A percentile compares a stretch with the other conserved stretches of the same genome.
Conservation (phyloP, 2,888 invertebrate species). For the Drosophila borborema region DNA sequence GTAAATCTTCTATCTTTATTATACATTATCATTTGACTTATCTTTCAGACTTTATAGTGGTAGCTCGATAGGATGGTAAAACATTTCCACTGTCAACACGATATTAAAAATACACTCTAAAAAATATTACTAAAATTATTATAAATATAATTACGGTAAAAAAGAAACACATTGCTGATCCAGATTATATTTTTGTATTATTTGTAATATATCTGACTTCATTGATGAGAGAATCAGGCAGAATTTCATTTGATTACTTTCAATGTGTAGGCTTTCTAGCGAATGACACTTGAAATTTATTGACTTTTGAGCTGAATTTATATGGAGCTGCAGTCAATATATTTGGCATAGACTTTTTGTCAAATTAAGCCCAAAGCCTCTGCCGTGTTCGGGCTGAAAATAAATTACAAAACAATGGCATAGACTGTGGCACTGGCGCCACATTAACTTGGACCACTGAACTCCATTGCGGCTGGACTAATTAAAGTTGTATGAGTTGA, state of each 20-base stretch:
- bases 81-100: not conserved
- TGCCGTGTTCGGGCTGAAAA: slow-evolving; percentile 11
- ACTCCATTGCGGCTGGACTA: slow-evolving; percentile 24
- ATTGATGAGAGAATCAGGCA: not conserved
- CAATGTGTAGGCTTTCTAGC: not conserved
- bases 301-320: not conserved
- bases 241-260: not conserved
- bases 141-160: no score
- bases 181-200: no score
- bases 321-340: slow-evolving; percentile 3
- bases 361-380: slow-evolving; percentile 8
- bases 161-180: no score
- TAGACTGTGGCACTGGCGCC: slow-evolving; percentile 24
- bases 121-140: not conserved
- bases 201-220: not conserved
- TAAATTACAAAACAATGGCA: slow-evolving; percentile 25
- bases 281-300: not conserved
- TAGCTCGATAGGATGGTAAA: not conserved
- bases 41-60: not conserved
- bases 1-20: slow-evolving; percentile 18
- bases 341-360: not conserved
- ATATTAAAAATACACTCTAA: not conserved
- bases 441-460: slow-evolving; percentile 34
- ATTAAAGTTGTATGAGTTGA: slow-evolving; percentile 43
- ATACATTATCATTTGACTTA: not conserved